Percentiles rank a stretch among this genome's conserved stretches.
Conservation (phyloP, 2,888 invertebrate genomes). For the Ariolimax columbianus region DNA sequence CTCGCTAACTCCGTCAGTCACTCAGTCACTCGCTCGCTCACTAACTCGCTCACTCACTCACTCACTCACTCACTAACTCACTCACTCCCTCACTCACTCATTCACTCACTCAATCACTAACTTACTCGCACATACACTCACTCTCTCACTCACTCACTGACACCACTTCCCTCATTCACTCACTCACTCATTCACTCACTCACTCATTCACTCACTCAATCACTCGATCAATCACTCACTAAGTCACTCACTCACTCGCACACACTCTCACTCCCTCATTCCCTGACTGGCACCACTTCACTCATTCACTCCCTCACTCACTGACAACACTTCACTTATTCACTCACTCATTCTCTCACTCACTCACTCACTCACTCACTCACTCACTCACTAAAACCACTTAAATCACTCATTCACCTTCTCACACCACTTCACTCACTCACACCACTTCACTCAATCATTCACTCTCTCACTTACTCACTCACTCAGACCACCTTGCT, state of each 20-base stretch:
- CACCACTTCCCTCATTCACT: not conserved
- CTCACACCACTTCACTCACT: too few relatives aligned
- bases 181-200: slow-evolving; percentile 9
- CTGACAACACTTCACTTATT: not conserved
- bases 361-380: too few relatives aligned
- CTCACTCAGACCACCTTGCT: too few relatives aligned
- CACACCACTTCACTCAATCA: too few relatives aligned
- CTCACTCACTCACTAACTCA: not conserved
- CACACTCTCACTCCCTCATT: not conserved
- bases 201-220: not conserved
- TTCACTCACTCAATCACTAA: not conserved
- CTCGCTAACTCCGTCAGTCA: too few relatives aligned
- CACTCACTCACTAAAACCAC: not conserved
- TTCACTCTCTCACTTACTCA: too few relatives aligned
- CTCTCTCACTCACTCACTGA: not conserved
- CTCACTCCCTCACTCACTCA: not conserved
- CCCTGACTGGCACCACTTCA: not conserved
- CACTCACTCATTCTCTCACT: not conserved
- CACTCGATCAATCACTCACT: not conserved
- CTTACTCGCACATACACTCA: too few relatives aligned
- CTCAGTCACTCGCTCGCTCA: not conserved
- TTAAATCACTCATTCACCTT: too few relatives aligned
- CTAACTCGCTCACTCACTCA: not conserved
- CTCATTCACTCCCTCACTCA: not conserved
- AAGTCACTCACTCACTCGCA: slow-evolving; percentile 8